Evolutionary conservation across 2,113 vertebrate genomes (phyloP), one percentile per base, ranked within the genome.

Genomic region (Sitta europaea): DNA sequence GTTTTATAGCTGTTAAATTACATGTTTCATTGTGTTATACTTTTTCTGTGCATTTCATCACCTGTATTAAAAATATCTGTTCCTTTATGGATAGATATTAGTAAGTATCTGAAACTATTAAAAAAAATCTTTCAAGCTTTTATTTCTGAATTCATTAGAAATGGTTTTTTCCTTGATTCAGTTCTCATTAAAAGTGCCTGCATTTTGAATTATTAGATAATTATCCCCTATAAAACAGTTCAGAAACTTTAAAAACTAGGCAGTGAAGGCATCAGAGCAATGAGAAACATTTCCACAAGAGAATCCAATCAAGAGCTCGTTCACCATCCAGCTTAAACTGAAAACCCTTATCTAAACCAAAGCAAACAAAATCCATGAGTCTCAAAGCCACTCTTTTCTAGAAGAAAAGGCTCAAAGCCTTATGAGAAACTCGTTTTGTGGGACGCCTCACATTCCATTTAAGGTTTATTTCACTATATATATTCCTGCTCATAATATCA

Each of bases 381-480:
- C 96, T 93, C 94, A 96, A 95, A 97, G 95, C 83, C 25, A 61
- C 90, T 66, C 88, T 93, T 93, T 96, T 87, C 92, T 80, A 95
- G 87, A 92, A 93, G 62, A 91, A 89, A 89, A 94, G 84, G 82
- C 92, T 97, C 86, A 92, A 95, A 97, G 94, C 84, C 78, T 94
- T 96, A 84, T 38, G 28, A 96, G 81, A 88, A 96, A 76, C 45
- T 86, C 9, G 2, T 97, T 98, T 97, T 93, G 96, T 96, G 97
- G 95, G 96, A 97, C 83, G 27, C 97, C 97, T 98, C 96, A 95
- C 97, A 98, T 98, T 98, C 97, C 98, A 96, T 48, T 50, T 73
- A 67, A 97, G 90, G 96, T 97, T 98, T 97, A 97, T 97, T 97
- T 95, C 96, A 86, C 76, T 94, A 80, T 86, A 86, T 68, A 61